phyloP scores from a whole-genome alignment of 2,888 invertebrate genomes.

The Meteorus colon region DNA sequence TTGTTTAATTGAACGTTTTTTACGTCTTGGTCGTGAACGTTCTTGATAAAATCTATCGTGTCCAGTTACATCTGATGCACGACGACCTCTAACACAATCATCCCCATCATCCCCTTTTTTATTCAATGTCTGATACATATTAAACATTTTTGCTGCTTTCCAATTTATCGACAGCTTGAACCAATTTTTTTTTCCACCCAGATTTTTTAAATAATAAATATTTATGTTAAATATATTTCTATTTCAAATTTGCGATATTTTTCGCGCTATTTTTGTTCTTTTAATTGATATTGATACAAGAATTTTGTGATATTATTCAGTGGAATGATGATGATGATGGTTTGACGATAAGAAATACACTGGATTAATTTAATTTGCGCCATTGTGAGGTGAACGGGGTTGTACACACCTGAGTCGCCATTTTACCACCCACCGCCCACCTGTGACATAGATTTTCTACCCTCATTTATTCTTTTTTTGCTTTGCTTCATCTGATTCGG shows the following conservation, averaged over 20 bases:
- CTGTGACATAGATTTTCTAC: neutral
- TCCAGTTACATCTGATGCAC: conserved; percentile 80
- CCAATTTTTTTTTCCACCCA: conserved; percentile 41
- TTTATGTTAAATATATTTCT: conserved; percentile 44
- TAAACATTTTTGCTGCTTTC: conserved; percentile 78
- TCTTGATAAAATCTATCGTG: conserved; percentile 88
- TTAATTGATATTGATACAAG: too few relatives aligned
- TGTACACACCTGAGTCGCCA: neutral
- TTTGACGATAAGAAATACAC: neutral
- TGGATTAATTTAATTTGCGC: neutral
- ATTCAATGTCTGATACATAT: conserved; percentile 83
- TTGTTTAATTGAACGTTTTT: conserved; percentile 68
- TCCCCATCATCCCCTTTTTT: conserved; percentile 76
- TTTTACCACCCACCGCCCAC: neutral
- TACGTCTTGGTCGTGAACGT: conserved; percentile 72
- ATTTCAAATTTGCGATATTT: conserved; percentile 24
- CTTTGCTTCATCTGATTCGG: neutral
- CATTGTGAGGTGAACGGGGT: neutral
- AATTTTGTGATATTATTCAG: neutral
- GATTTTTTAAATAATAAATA: too few relatives aligned
- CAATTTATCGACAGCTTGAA: conserved; percentile 50
- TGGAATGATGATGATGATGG: neutral
- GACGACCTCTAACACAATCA: conserved; percentile 72
- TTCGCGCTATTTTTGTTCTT: too few relatives aligned
- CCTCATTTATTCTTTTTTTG: too few relatives aligned